Conservation (phyloP, 2,113 vertebrate species). For the Oceanodroma tethys region DNA sequence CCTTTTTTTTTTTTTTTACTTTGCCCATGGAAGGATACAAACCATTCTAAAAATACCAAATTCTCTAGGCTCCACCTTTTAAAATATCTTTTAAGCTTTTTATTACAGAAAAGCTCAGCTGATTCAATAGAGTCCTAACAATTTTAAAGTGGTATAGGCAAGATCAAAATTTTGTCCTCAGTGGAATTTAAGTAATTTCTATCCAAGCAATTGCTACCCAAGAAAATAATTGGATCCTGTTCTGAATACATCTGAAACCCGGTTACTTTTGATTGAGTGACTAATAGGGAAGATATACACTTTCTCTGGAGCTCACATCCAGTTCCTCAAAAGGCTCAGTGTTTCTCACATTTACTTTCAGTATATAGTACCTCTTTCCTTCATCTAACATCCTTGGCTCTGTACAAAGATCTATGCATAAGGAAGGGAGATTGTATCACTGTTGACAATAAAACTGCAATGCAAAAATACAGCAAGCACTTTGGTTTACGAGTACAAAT, state of each 20-base stretch:
- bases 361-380: neutral
- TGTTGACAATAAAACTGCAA: slow-evolving; percentile 60
- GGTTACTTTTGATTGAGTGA: neutral
- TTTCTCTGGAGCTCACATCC: neutral
- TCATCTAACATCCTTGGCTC: neutral
- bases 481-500: slow-evolving; percentile 57
- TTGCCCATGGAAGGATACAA: neutral
- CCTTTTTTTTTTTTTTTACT: neutral
- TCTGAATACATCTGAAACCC: neutral
- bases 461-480: slow-evolving; percentile 52
- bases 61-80: neutral
- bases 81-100: neutral
- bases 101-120: neutral
- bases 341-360: neutral
- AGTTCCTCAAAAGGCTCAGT: neutral
- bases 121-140: neutral
- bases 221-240: neutral
- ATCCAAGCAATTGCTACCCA: neutral
- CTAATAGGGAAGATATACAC: neutral
- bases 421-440: slow-evolving; percentile 32
- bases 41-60: neutral
- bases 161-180: neutral
- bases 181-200: neutral
- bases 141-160: neutral
- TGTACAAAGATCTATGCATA: neutral